These are phyloP conservation scores for Seriola aureovittata DNA, from an alignment of 2,113 vertebrate genomes.

Conservation along the genomic window DNA sequence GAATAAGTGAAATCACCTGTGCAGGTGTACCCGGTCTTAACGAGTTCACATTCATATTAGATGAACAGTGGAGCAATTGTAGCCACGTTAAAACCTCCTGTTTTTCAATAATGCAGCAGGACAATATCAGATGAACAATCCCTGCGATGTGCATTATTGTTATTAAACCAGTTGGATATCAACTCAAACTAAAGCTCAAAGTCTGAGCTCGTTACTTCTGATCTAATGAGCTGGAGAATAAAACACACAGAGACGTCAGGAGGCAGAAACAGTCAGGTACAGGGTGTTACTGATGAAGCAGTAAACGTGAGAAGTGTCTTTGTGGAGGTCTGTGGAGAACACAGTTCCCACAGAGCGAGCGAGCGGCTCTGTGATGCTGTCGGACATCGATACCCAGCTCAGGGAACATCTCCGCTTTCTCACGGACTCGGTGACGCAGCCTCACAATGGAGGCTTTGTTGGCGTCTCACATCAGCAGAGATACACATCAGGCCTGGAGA, in stretches of 20 bases:
- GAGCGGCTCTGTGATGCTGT: conserved; percentile 27
- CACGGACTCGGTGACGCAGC: conserved; percentile 71
- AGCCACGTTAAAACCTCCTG: neutral
- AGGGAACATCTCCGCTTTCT: conserved; percentile 67
- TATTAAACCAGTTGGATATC: neutral
- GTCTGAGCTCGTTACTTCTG: neutral
- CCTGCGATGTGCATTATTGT: neutral
- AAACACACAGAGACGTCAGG: too few relatives aligned
- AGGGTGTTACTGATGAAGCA: neutral
- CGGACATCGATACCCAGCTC: conserved; percentile 63
- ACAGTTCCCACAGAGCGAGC: conserved; percentile 55
- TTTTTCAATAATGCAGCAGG: too few relatives aligned
- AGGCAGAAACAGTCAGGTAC: neutral
- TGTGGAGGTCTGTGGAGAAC: conserved; percentile 3
- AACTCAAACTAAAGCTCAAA: neutral
- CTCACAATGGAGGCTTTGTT: conserved; percentile 75
- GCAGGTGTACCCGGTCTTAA: too few relatives aligned
- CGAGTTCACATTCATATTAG: neutral
- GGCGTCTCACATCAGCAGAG: conserved; percentile 34
- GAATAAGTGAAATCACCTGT: neutral
- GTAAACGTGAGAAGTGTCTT: too few relatives aligned
- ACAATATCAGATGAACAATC: neutral
- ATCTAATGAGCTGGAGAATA: too few relatives aligned
- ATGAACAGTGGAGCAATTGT: neutral
- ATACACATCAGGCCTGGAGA: conserved; percentile 24